phyloP scores from a whole-genome alignment of 2,797 vertebrate species.

The Tragopan temminckii region DNA sequence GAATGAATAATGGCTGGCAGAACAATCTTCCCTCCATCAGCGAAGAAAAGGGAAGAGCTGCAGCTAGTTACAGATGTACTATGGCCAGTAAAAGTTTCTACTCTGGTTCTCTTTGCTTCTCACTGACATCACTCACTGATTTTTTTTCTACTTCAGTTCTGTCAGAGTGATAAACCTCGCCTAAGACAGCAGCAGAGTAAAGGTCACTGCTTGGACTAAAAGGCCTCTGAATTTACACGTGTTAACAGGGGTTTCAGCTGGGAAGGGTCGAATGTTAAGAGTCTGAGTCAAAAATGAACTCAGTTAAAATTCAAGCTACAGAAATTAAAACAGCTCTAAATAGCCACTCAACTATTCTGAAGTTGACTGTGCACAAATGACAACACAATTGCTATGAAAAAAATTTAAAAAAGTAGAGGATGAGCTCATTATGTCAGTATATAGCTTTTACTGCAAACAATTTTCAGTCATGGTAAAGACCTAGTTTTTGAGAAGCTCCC shows the following conservation, averaged over 20 bases:
- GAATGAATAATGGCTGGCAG: slow-evolving; percentile 51
- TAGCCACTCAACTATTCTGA: not conserved
- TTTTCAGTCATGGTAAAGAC: not conserved
- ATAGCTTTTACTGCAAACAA: not conserved
- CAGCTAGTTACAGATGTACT: slow-evolving; percentile 37
- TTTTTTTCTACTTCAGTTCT: slow-evolving; percentile 59
- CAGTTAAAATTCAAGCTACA: not conserved
- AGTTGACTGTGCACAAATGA: not conserved
- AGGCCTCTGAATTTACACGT: slow-evolving; percentile 54
- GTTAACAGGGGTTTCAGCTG: slow-evolving; percentile 46
- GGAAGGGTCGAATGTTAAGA: slow-evolving; percentile 29
- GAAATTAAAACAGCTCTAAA: slow-evolving; percentile 21
- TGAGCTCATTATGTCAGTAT: not conserved
- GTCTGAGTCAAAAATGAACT: not conserved
- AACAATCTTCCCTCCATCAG: slow-evolving; percentile 51
- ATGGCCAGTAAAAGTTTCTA: slow-evolving; percentile 61
- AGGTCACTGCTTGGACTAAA: slow-evolving; percentile 50
- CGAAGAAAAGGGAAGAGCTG: slow-evolving; percentile 54
- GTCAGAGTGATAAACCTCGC: slow-evolving; percentile 60
- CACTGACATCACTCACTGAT: slow-evolving; percentile 63
- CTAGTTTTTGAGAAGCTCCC: not conserved
- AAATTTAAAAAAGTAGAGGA: not conserved
- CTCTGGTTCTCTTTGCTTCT: slow-evolving; percentile 54
- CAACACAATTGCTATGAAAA: not conserved
- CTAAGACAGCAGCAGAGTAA: slow-evolving; percentile 64